These are phyloP conservation scores for Gambusia holbrooki DNA, from an alignment of 2,113 vertebrate genomes.

Conservation along the genomic window DNA sequence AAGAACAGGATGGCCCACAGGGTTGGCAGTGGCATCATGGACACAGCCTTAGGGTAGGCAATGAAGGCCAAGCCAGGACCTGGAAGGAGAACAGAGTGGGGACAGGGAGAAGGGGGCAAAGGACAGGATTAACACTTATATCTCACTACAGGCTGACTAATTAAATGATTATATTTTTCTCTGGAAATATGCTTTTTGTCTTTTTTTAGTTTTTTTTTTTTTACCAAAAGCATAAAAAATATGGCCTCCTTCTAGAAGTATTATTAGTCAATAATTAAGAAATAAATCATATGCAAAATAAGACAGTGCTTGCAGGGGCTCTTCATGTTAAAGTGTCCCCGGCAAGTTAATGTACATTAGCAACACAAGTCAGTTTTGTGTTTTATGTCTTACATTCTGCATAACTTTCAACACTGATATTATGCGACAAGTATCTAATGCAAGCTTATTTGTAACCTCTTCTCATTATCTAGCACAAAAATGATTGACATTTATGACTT, in stretches of 20 bases:
- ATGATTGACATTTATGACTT: background rate
- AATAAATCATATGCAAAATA: background rate
- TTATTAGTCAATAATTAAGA: background rate
- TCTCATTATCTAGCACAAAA: background rate
- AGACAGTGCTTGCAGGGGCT: background rate
- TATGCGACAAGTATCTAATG: background rate
- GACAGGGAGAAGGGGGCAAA: conserved; percentile 38
- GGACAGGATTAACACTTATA: conserved; percentile 57
- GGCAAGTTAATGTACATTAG: conserved; percentile 21
- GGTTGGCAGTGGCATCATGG: conserved; percentile 97
- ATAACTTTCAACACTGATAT: background rate
- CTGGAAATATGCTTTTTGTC: background rate
- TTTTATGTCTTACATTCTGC: background rate
- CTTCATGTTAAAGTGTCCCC: conserved; percentile 7
- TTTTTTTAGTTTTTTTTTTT: too few species aligned
- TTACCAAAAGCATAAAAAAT: conserved; percentile 2
- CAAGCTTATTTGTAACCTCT: background rate
- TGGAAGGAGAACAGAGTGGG: conserved; percentile 80
- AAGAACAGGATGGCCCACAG: conserved; percentile 99
- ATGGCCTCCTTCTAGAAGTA: background rate
- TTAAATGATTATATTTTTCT: conserved; percentile 6
- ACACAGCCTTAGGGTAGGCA: conserved; percentile 98
- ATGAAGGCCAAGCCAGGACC: conserved; percentile 99
- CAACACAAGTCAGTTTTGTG: conserved; percentile 3
- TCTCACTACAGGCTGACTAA: conserved; percentile 50